Evolutionary conservation across 2,888 invertebrate genomes (phyloP), one percentile per base, ranked within the genome.

Genomic region (Pantelozetes paolii): DNA sequence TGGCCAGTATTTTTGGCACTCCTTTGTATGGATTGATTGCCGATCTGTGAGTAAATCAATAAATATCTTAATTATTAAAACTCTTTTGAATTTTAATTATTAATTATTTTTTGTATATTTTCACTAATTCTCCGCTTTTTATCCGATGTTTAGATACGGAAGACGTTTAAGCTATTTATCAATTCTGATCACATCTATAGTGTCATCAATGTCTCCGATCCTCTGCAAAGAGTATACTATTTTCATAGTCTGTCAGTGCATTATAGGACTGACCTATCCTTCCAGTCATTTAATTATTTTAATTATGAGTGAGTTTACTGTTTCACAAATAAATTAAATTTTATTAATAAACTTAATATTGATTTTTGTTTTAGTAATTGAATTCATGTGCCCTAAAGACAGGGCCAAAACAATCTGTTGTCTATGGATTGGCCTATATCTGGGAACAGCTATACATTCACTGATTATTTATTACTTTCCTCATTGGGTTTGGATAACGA

Each of bases 21-120:
- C 45, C 32, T 40, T n/a, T 73, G 8, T 73, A 32, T 54, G 73
- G 45, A 28, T n/a, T 73, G 40, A 20, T 70, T 32, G 26, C 69
- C 26, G 73, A 73, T 26, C 20, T 67, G 73, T 73, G 62, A 32
- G 72, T 72, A 9, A 11, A 1, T 28, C 23, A n/a, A n/a, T n/a
- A n/a, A n/a, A n/a, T n/a, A n/a, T n/a, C n/a, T n/a, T n/a, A n/a
- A n/a, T n/a, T n/a, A n/a, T n/a, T n/a, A n/a, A n/a, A n/a, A n/a
- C n/a, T n/a, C n/a, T n/a, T n/a, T n/a, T n/a, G n/a, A n/a, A n/a
- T n/a, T n/a, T n/a, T n/a, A n/a, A n/a, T n/a, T n/a, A n/a, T n/a
- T n/a, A n/a, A n/a, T n/a, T n/a, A n/a, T n/a, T n/a, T n/a, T n/a
- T n/a, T n/a, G n/a, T 50, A 50, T 50, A 18, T 11, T 50, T 9